Percentiles rank a stretch among this genome's conserved stretches.
Evolutionary conservation across 2,113 vertebrate species (phyloP).

Genomic region (Alligator mississippiensis): DNA sequence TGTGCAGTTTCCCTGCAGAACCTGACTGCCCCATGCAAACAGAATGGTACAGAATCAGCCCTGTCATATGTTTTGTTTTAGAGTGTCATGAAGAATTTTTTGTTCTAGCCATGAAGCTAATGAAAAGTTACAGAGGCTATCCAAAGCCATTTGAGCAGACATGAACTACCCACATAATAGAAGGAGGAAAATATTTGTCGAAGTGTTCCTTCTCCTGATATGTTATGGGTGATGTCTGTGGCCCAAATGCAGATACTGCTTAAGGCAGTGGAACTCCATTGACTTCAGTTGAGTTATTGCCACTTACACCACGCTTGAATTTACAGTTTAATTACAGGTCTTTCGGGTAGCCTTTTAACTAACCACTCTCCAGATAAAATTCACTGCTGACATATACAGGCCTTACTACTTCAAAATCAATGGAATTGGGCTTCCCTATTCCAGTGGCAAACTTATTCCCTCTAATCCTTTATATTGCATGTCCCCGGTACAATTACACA

Average conservation of each 20-base stretch:
- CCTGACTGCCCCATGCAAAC: neutral
- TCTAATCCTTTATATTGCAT: conserved; percentile 61
- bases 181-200: conserved; percentile 1
- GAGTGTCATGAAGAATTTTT: neutral
- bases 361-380: conserved; percentile 20
- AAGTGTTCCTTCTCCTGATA: neutral
- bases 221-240: neutral
- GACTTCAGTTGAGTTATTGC: neutral
- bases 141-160: conserved; percentile 19
- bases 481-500: conserved; percentile 53
- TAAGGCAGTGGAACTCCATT: neutral
- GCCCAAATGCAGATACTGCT: neutral
- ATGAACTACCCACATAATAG: conserved; percentile 12
- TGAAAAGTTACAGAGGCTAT: conserved; percentile 20
- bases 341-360: conserved; percentile 3
- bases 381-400: conserved; percentile 47
- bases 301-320: conserved; percentile 15
- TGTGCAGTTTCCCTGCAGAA: neutral
- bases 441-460: conserved; percentile 54
- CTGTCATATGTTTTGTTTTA: neutral
- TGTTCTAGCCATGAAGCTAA: conserved; percentile 18
- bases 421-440: conserved; percentile 18
- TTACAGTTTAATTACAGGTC: neutral
- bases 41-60: neutral
- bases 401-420: conserved; percentile 43